Percentiles rank a stretch among this genome's conserved stretches.
Evolutionary conservation across 2,888 invertebrate species (phyloP).

Genomic region (Amblyteles armatorius): DNA sequence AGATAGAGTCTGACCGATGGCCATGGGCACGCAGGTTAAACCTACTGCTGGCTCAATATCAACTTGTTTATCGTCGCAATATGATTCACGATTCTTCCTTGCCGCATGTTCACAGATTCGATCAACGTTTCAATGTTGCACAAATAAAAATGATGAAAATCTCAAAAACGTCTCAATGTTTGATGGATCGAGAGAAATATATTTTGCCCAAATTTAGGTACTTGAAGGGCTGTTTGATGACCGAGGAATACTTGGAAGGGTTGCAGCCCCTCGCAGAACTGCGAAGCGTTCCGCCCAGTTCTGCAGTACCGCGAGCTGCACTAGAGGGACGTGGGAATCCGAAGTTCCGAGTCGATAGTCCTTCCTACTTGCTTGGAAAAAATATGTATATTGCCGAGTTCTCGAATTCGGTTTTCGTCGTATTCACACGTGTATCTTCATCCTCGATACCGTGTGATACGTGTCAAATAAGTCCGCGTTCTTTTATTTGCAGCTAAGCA

Average conservation of each 20-base stretch:
- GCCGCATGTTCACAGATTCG: background rate
- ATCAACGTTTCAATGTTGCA: background rate
- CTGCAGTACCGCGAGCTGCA: slow-evolving; percentile 5
- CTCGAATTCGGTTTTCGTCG: too few species aligned
- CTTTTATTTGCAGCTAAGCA: background rate
- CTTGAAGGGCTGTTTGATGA: slow-evolving; percentile 48
- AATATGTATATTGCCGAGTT: background rate
- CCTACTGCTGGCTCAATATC: slow-evolving; percentile 47
- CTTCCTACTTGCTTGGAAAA: background rate
- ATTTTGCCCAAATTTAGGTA: slow-evolving; percentile 24
- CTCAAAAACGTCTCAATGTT: background rate
- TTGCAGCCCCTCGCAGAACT: slow-evolving; percentile 26
- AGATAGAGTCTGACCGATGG: slow-evolving; percentile 60
- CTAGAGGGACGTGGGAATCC: slow-evolving; percentile 5
- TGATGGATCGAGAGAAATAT: slow-evolving; percentile 8
- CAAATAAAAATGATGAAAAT: background rate
- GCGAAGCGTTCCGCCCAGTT: slow-evolving; percentile 31
- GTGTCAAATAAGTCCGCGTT: background rate
- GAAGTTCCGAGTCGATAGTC: background rate
- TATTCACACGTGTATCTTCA: too few species aligned
- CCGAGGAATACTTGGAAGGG: slow-evolving; percentile 49
- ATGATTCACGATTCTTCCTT: background rate
- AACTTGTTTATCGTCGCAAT: slow-evolving; percentile 37
- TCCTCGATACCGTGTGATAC: too few species aligned
- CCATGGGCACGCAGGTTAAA: slow-evolving; percentile 66